phyloP scores from a whole-genome alignment of 2,113 vertebrate genomes.

The Pituophis catenifer region DNA sequence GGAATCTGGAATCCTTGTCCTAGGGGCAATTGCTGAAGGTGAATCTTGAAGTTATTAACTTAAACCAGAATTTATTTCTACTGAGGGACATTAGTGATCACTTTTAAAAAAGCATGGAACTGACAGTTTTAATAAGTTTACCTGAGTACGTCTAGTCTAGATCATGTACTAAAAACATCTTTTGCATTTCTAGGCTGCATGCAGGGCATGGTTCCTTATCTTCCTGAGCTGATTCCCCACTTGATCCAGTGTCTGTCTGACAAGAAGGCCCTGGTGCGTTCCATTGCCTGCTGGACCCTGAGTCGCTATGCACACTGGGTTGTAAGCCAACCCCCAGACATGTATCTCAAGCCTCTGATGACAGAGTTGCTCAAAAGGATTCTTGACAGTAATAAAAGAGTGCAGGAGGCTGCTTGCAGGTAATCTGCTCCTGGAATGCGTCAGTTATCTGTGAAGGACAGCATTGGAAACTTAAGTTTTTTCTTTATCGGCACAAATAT shows the following conservation, averaged over 20 bases:
- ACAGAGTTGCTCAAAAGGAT: slow-evolving; percentile 92
- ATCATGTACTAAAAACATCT: background rate
- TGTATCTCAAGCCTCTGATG: slow-evolving; percentile 94
- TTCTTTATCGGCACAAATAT: background rate
- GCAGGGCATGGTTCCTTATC: slow-evolving; percentile 96
- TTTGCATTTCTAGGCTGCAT: slow-evolving; percentile 79
- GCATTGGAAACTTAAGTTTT: too few species aligned
- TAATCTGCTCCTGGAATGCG: slow-evolving; percentile 36
- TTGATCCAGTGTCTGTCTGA: slow-evolving; percentile 90
- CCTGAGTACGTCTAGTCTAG: background rate
- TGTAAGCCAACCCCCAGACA: slow-evolving; percentile 89
- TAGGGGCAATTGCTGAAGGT: slow-evolving; percentile 91
- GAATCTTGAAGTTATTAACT: slow-evolving; percentile 19
- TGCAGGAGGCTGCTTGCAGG: slow-evolving; percentile 96
- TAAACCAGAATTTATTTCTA: background rate
- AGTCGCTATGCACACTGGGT: slow-evolving; percentile 97
- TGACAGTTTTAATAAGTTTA: background rate
- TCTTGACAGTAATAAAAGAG: slow-evolving; percentile 92
- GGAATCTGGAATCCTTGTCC: slow-evolving; percentile 90
- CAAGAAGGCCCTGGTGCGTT: slow-evolving; percentile 90
- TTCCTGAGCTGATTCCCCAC: slow-evolving; percentile 92
- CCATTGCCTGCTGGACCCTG: slow-evolving; percentile 94
- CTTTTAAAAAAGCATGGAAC: background rate
- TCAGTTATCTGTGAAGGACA: background rate
- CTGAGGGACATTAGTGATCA: background rate